Conservation (phyloP, 2,888 invertebrate genomes). For the Neuroscelio doddi region DNA sequence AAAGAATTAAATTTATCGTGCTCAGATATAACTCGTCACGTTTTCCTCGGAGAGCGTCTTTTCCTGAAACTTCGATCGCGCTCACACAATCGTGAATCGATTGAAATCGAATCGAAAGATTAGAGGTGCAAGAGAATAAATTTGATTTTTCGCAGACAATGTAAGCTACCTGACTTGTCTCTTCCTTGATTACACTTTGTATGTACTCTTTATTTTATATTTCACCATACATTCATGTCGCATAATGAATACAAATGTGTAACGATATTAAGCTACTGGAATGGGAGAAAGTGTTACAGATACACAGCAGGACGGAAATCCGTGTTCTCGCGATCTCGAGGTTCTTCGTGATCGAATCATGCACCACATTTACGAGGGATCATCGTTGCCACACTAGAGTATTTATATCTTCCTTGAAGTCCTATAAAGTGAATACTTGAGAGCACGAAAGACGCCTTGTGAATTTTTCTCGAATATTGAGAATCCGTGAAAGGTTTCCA, state of each 20-base stretch:
- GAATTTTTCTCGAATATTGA: conserved; percentile 1
- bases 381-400: conserved; percentile 3
- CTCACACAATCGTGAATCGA: conserved; percentile 35
- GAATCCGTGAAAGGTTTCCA: conserved; percentile 11
- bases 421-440: neutral
- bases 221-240: conserved; percentile 27
- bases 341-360: conserved; percentile 18
- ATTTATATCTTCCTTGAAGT: neutral
- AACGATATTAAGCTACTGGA: neutral
- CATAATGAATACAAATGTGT: conserved; percentile 41
- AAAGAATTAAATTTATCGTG: no score
- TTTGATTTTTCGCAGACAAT: conserved; percentile 16
- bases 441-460: conserved; percentile 5
- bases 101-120: conserved; percentile 25
- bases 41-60: conserved; percentile 7
- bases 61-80: conserved; percentile 24
- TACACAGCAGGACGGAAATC: conserved; percentile 36
- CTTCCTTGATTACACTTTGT: conserved; percentile 4
- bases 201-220: conserved; percentile 12
- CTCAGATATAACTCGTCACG: no score
- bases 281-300: conserved; percentile 46
- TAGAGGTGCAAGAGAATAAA: conserved; percentile 18
- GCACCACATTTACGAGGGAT: conserved; percentile 10
- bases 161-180: conserved; percentile 18
- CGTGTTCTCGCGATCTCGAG: conserved; percentile 20